Conservation (phyloP, 2,888 invertebrate genomes). For the Leptogaster cylindrica region DNA sequence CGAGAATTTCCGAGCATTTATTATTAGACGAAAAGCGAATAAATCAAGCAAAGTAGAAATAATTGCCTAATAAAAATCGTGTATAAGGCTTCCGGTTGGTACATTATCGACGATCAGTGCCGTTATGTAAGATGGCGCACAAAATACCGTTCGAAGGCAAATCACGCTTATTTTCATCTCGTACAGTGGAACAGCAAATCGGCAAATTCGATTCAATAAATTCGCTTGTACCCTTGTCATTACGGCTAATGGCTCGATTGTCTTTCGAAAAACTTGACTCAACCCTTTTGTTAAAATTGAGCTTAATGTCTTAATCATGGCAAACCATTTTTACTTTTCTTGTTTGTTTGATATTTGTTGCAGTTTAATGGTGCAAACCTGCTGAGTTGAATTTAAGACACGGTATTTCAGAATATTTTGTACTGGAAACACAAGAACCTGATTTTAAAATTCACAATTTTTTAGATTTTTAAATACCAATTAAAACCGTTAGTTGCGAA, state of each 20-base stretch:
- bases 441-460: too few species aligned
- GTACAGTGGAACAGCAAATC: constrained; percentile 6
- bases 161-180: constrained; percentile 21
- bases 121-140: background rate
- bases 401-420: too few species aligned
- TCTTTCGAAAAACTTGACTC: constrained; percentile 16
- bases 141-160: constrained; percentile 4
- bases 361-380: too few species aligned
- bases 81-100: constrained; percentile 23
- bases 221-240: constrained; percentile 27
- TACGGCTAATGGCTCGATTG: constrained; percentile 33
- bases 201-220: constrained; percentile 27
- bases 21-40: constrained; percentile 11
- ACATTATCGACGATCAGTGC: background rate
- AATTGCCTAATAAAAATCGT: constrained; percentile 30
- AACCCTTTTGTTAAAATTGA: background rate
- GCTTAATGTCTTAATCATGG: constrained; percentile 24
- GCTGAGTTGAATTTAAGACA: too few species aligned
- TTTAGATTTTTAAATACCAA: too few species aligned
- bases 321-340: background rate
- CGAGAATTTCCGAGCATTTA: background rate
- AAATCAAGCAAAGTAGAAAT: constrained; percentile 27
- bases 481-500: too few species aligned
- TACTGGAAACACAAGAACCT: too few species aligned
- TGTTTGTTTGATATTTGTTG: too few species aligned